Evolutionary conservation across 2,888 invertebrate species (phyloP).

Genomic region (Sesamia inferens): DNA sequence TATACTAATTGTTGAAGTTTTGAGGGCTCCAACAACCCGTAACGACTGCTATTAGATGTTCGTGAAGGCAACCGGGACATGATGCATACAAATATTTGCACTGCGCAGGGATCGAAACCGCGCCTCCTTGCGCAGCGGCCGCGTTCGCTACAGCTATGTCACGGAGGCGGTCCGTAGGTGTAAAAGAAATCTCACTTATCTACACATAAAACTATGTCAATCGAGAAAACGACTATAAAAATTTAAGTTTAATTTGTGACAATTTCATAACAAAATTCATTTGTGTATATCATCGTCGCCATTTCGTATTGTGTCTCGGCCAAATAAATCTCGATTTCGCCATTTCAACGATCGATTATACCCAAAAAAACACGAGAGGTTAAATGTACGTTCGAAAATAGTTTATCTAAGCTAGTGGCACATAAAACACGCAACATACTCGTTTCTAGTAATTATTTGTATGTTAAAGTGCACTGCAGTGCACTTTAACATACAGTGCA

Average conservation of each 20-base stretch:
- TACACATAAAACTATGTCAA: neutral
- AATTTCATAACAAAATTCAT: neutral
- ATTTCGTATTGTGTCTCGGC: neutral
- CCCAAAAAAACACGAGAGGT: neutral
- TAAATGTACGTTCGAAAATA: neutral
- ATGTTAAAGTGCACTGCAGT: conserved; percentile 10
- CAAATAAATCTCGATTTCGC: neutral
- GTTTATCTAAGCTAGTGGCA: neutral
- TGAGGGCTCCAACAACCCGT: no score
- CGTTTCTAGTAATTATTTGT: conserved; percentile 10
- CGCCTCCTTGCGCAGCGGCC: no score
- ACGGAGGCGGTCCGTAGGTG: no score
- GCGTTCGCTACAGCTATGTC: no score
- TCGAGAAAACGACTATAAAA: neutral
- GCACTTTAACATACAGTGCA: no score
- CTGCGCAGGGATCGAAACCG: no score
- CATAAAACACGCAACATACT: neutral
- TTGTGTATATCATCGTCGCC: neutral
- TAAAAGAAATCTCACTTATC: neutral
- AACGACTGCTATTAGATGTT: no score
- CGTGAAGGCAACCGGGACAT: no score
- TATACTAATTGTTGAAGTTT: no score
- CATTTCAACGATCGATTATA: neutral
- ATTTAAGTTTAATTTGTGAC: neutral
- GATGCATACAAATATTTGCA: no score